Evolutionary conservation across 2,888 invertebrate species (phyloP), one percentile per base, ranked within the genome.

Genomic region (Sphaerophoria taeniata): DNA sequence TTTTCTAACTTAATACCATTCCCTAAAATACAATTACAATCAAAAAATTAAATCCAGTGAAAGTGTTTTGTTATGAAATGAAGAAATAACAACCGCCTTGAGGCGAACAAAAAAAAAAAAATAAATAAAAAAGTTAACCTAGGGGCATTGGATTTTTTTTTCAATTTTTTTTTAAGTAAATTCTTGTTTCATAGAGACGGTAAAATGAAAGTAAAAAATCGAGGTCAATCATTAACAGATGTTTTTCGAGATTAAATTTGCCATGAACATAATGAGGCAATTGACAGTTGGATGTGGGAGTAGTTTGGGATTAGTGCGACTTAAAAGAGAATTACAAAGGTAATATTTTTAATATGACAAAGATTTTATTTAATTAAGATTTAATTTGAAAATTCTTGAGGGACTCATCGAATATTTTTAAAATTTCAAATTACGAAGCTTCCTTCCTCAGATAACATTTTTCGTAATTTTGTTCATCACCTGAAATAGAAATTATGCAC

Each of bases 21-120:
- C 24, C 24, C 24, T 11, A 24, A 61, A 43, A 60, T 36, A 72
- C 7, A 61, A 51, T 11, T 53, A 67, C 53, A 24, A 16, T 11
- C 43, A 67, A 65, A 45, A 56, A 58, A 65, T 36, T 9, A 16
- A 67, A 72, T 63, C 61, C 74, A 83, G 83, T 79, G 83, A 84
- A 84, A 84, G 83, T 84, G 65, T 65, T 71, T 58, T 74, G 70
- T 84, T 84, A 79, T 65, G 83, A 79, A 84, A 84, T 71, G 67
- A 60, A 70, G 65, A 5, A 78, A 65, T 70, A 84, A 71, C 60
- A 79, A 74, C 24, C 56, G 43, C 49, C 49, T 34, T 24, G 14
- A 69, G 61, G 49, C 51, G 47, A 33, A 36, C 31, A 34, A 53
- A 67, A 31, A 58, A 34, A 63, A n/a, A 24, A 24, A 24, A 24